Conservation (phyloP, 2,888 invertebrate species). For the Euplagia quadripunctaria region DNA sequence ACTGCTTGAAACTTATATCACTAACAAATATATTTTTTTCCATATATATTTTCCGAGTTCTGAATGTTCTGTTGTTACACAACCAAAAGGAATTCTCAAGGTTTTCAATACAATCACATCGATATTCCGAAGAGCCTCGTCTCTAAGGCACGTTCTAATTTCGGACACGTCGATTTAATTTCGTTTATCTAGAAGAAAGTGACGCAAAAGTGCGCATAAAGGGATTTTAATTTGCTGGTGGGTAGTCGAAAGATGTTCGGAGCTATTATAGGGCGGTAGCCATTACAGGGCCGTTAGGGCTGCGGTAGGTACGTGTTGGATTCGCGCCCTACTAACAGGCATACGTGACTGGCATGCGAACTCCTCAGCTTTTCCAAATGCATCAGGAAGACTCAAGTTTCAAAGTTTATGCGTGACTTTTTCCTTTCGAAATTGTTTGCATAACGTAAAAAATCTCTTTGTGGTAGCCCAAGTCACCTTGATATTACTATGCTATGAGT, state of each 20-base stretch:
- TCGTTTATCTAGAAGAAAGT: constrained; percentile 53
- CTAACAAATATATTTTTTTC: too few species aligned
- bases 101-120: constrained; percentile 28
- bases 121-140: constrained; percentile 34
- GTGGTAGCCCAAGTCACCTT: background rate
- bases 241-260: constrained; percentile 71
- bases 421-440: constrained; percentile 47
- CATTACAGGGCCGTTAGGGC: constrained; percentile 82
- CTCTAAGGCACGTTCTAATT: constrained; percentile 44
- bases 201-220: constrained; percentile 51
- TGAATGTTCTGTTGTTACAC: background rate
- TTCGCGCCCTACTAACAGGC: constrained; percentile 81
- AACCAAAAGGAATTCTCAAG: background rate
- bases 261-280: constrained; percentile 74
- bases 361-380: constrained; percentile 53
- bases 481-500: background rate
- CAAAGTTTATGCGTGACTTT: constrained; percentile 53
- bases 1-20: too few species aligned
- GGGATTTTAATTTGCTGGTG: constrained; percentile 82
- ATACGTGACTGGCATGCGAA: constrained; percentile 75
- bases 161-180: constrained; percentile 59
- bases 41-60: too few species aligned
- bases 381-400: constrained; percentile 58
- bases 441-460: constrained; percentile 31
- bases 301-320: constrained; percentile 77